Conservation (phyloP, 2,888 invertebrate species). For the Heliconius ethilla region DNA sequence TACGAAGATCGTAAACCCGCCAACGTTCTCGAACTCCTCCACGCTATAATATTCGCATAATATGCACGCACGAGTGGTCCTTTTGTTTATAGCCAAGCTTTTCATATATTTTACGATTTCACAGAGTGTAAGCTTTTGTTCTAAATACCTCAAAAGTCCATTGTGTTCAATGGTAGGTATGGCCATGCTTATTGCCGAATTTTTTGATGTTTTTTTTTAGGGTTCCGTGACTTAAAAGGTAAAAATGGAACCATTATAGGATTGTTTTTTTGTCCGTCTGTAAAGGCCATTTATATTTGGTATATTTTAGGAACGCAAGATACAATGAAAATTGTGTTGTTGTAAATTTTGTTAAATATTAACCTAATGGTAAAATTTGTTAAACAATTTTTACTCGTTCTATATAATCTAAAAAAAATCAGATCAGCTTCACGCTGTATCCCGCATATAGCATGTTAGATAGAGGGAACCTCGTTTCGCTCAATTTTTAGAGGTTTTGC, state of each 20-base stretch:
- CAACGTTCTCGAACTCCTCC: conserved; percentile 20
- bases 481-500: no score
- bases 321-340: not conserved
- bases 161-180: conserved; percentile 18
- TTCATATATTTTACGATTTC: conserved; percentile 24
- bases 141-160: conserved; percentile 25
- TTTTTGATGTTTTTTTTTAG: not conserved
- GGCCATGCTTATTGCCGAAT: not conserved
- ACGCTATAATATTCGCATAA: conserved; percentile 32
- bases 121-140: conserved; percentile 2
- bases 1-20: conserved; percentile 21
- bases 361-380: not conserved
- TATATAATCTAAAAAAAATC: not conserved
- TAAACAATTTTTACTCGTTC: not conserved
- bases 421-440: no score
- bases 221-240: not conserved
- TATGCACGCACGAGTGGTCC: conserved; percentile 28
- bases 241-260: not conserved
- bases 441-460: no score
- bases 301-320: no score
- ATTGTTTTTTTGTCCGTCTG: not conserved
- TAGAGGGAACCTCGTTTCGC: no score
- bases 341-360: not conserved
- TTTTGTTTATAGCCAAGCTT: conserved; percentile 27
- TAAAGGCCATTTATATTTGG: no score